Conservation (phyloP, 1,140 invertebrate species). For the Gryon sp. region DNA sequence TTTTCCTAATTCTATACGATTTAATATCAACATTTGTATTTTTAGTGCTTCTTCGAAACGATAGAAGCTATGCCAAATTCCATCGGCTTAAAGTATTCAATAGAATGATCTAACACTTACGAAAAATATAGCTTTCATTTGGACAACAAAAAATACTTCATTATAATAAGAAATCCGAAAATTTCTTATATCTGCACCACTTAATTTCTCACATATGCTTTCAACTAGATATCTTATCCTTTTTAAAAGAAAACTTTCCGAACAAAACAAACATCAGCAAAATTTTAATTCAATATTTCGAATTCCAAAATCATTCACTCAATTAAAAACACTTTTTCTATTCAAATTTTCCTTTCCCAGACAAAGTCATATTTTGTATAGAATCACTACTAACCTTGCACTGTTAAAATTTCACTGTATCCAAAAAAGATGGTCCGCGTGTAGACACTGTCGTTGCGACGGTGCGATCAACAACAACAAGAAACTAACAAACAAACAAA, state of each 20-base stretch:
- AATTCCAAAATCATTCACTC: too few species aligned
- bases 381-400: conserved; percentile 47
- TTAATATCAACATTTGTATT: conserved; percentile 20
- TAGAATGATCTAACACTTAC: conserved; percentile 49
- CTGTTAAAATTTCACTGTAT: conserved; percentile 32
- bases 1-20: conserved; percentile 9
- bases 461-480: conserved; percentile 13
- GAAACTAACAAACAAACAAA: conserved; percentile 21
- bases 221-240: too few species aligned
- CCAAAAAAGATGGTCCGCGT: conserved; percentile 23
- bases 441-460: neutral
- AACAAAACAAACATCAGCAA: too few species aligned
- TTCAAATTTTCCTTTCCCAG: too few species aligned
- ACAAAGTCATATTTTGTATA: too few species aligned
- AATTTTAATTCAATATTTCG: too few species aligned
- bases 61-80: conserved; percentile 45
- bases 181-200: too few species aligned
- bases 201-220: too few species aligned
- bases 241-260: too few species aligned
- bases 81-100: conserved; percentile 49
- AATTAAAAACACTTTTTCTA: too few species aligned
- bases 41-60: conserved; percentile 41
- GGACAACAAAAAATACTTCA: conserved; percentile 48
- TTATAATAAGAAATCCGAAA: conserved; percentile 37
- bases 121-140: conserved; percentile 40